These are phyloP conservation scores for Sitobion miscanthi DNA, from an alignment of 1,140 invertebrate species.

Conservation along the genomic window DNA sequence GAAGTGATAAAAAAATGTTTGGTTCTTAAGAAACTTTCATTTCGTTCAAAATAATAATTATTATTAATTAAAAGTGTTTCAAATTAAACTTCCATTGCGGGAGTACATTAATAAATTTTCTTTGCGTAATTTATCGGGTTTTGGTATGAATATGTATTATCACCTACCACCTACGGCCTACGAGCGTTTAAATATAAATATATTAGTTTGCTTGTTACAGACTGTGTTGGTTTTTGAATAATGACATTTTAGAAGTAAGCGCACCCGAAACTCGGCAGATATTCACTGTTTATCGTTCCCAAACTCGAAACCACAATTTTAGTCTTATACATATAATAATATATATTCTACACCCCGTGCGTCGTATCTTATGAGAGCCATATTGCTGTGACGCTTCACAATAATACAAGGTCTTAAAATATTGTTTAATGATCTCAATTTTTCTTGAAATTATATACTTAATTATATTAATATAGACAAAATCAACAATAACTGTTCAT, in stretches of 20 bases:
- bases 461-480: not conserved
- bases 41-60: not conserved
- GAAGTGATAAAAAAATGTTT: not conserved
- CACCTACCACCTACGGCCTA: not conserved
- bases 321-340: not conserved
- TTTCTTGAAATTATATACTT: not conserved
- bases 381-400: not conserved
- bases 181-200: not conserved
- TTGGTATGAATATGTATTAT: constrained; percentile 21
- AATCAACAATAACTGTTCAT: not conserved
- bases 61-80: constrained; percentile 7
- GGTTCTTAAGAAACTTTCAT: not conserved
- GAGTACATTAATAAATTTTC: not conserved
- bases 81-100: not conserved
- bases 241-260: not conserved
- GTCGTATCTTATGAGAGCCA: not conserved
- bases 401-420: not conserved
- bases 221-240: constrained; percentile 31
- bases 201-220: not conserved
- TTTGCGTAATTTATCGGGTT: not conserved
- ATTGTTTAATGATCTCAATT: not conserved
- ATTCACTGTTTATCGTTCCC: not conserved
- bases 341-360: not conserved
- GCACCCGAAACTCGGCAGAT: not conserved
- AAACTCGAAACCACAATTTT: not conserved